Base-by-base conservation (phyloP, 2,888 invertebrate species). In the Cataglyphis livida region DNA sequence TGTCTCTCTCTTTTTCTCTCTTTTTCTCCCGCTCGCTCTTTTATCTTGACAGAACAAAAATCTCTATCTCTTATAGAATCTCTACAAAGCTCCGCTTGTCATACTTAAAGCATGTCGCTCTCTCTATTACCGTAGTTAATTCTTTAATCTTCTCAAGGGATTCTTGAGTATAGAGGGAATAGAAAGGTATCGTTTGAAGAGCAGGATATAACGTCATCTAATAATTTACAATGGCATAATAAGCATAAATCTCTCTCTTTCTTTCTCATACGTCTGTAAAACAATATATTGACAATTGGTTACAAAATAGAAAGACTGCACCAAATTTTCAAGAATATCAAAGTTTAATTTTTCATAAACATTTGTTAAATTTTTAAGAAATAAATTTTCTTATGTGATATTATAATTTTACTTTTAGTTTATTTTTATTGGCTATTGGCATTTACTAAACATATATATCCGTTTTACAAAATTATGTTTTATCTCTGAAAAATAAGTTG, bases 121-220 rank as follows among this genome's bases (percentile, higher is more conserved):
- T 75, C 48, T 65, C 15, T 4, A 44, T 62, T 48, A 18, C 5
- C 32, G 21, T 21, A 75, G 44, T 75, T 64, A 44, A 3, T 74
- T 74, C 65, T 75, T 32, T 6, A 44, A 15, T n/a, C 3, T 18
- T 35, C 32, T 48, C 18, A 48, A 73, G 61, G 41, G 25, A 28
- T 44, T 7, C 15, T 48, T 64, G 48, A 74, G 9, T 4, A 18
- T 21, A 65, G 7, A 64, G 1, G 15, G 9, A 74, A 74, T 41
- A 61, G 44, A 74, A 64, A 74, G 28, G n/a, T 32, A 32, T 74
- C 15, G 32, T 48, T 21, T 5, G 32, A 74, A 41, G 9, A 41
- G 41, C 18, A 44, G 9, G 64, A 32, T 32, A 21, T 1, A 9
- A 25, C 41, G 28, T 51, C 38, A 71, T 0, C 9, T n/a, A 28